Evolutionary conservation across 1,140 invertebrate species (phyloP), one percentile per base, ranked within the genome.

Genomic region (Drosophila setifemur): DNA sequence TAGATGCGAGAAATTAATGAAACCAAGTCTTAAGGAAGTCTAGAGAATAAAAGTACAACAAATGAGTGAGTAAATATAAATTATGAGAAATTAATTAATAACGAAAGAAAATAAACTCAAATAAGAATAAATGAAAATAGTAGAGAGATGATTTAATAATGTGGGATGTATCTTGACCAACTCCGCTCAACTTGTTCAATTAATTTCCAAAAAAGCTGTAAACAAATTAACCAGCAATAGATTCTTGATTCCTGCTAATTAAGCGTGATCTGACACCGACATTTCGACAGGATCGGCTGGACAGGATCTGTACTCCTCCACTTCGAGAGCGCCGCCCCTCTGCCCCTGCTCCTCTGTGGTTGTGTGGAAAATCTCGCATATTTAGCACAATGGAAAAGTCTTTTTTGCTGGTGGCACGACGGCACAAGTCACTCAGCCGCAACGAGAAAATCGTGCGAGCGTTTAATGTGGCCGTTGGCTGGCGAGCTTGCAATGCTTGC

Each of bases 381-480:
- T 81, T 81, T 81, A 81, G 71, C 76, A 76, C 67, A 81, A 72
- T 79, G 76, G 68, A 58, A 50, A 55, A 63, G 33, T 72, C 45
- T 79, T 76, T 66, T 49, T 48, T 37, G 75, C 81, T 64, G 31
- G 55, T 68, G 75, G 81, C 75, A 85, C 81, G 81, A 83, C 81
- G 75, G 81, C 81, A 85, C 81, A 85, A 81, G 81, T 79, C 81
- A 85, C 70, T 85, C 81, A 85, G 79, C 75, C 81, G 81, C 81
- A 85, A 85, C 81, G 75, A 86, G 81, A 81, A 86, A 86, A 85
- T 85, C 81, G 81, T 86, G 81, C 81, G 81, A 81, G 74, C 75
- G 75, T 79, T 85, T 85, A 85, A 79, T 63, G 60, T 63, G 73
- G 61, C 74, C 6, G 9, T 31, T 35, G 47, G 53, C 70, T 25